These are phyloP conservation scores for Xestia c-nigrum DNA, from an alignment of 2,888 invertebrate genomes.

Conservation along the genomic window DNA sequence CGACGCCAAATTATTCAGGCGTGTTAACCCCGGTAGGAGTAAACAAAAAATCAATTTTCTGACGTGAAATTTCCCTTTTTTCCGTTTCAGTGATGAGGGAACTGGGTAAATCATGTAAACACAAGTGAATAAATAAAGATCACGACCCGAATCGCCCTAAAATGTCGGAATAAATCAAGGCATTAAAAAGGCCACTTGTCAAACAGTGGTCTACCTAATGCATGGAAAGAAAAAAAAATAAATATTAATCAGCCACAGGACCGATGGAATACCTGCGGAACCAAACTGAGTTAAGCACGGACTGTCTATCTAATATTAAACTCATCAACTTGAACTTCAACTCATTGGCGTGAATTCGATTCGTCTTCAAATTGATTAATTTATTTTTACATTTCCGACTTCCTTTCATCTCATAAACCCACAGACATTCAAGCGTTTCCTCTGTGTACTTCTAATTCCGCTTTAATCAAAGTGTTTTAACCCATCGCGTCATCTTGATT, in stretches of 20 bases:
- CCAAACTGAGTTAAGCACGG: constrained; percentile 14
- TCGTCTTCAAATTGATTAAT: constrained; percentile 35
- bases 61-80: constrained; percentile 47
- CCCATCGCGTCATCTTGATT: constrained; percentile 9
- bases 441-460: constrained; percentile 19
- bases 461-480: constrained; percentile 19
- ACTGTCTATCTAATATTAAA: constrained; percentile 30
- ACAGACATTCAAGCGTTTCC: constrained; percentile 3
- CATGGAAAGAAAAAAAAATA: constrained; percentile 32
- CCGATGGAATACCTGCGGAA: constrained; percentile 10
- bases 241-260: constrained; percentile 32
- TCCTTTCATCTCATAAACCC: constrained; percentile 31
- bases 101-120: constrained; percentile 62
- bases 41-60: constrained; percentile 40
- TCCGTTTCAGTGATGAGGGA: constrained; percentile 49
- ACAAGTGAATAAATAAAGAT: constrained; percentile 68
- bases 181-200: constrained; percentile 49
- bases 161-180: constrained; percentile 59
- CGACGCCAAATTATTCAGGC: constrained; percentile 22
- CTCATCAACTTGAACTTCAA: constrained; percentile 31
- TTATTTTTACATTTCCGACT: constrained; percentile 37
- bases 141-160: constrained; percentile 57
- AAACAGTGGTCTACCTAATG: constrained; percentile 45
- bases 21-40: constrained; percentile 19
- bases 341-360: constrained; percentile 26